Evolutionary conservation across 2,113 vertebrate genomes (phyloP).

Genomic region (Vulpes ferrilata): DNA sequence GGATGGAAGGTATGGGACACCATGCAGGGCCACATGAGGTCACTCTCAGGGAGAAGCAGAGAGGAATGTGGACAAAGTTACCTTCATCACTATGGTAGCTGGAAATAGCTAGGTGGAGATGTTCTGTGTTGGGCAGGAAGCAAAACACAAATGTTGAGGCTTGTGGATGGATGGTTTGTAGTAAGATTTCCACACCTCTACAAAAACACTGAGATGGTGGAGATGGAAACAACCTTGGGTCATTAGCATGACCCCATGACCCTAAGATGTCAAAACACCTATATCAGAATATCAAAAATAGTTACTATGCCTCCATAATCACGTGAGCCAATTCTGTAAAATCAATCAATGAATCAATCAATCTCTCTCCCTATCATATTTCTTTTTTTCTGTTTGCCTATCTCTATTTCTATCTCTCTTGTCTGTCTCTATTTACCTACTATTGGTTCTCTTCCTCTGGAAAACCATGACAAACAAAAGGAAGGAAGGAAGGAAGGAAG

Average conservation of each 20-base stretch:
- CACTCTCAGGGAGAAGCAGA: not conserved
- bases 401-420: not conserved
- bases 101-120: not conserved
- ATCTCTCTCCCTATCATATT: not conserved
- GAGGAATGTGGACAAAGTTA: not conserved
- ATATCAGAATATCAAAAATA: not conserved
- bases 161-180: not conserved
- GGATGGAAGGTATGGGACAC: not conserved
- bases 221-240: not conserved
- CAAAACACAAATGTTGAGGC: not conserved
- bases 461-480: not conserved
- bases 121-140: not conserved
- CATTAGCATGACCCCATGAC: not conserved
- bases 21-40: not conserved
- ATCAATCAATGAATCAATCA: not conserved
- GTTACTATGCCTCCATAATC: not conserved
- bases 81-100: not conserved
- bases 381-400: too few species aligned
- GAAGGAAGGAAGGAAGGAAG: not conserved
- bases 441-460: not conserved
- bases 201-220: not conserved
- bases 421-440: not conserved
- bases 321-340: not conserved
- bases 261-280: not conserved
- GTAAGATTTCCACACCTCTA: too few species aligned